phyloP scores from a whole-genome alignment of 2,113 vertebrate genomes.

The Microtus montanus region DNA sequence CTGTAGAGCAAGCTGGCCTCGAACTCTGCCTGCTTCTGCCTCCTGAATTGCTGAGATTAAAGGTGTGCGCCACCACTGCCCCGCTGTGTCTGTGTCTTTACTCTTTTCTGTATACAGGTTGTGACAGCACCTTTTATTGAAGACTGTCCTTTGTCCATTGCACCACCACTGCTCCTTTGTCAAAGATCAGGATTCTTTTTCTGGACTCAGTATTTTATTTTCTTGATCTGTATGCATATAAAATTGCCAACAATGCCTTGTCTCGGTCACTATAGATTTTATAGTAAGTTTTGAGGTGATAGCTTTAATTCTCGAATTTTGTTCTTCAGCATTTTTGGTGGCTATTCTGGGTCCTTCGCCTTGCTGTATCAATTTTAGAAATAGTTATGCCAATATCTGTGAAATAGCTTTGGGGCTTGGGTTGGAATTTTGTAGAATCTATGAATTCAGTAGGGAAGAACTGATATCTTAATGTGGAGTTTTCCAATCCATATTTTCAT shows the following conservation, averaged over 20 bases:
- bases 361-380: background rate
- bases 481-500: background rate
- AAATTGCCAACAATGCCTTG: background rate
- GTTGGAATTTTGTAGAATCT: background rate
- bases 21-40: background rate
- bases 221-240: too few species aligned
- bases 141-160: background rate
- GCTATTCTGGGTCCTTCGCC: background rate
- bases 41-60: background rate
- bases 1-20: background rate
- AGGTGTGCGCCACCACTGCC: background rate
- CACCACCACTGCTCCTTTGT: background rate
- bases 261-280: background rate
- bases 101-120: background rate
- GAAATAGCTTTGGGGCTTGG: background rate
- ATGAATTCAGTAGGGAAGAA: background rate
- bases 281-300: background rate
- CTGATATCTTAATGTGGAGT: background rate
- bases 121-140: too few species aligned
- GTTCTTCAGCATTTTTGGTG: background rate
- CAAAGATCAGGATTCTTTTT: background rate
- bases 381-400: background rate
- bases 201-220: background rate
- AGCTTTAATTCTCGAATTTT: background rate
- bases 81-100: background rate